Base-by-base conservation (phyloP, 2,797 vertebrate species). In the Cichlasoma orientale region DNA sequence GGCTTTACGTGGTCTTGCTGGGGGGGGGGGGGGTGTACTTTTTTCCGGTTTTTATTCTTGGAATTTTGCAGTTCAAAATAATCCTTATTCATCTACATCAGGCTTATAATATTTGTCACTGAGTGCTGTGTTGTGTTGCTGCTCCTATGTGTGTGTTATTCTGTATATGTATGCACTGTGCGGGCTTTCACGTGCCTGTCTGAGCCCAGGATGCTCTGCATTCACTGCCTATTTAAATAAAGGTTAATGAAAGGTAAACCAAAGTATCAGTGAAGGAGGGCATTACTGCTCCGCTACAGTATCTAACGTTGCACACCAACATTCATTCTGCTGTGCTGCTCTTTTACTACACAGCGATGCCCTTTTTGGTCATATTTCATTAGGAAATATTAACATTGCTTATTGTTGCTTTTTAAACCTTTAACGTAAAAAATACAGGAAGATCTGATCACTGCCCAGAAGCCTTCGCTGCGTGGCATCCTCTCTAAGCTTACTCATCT, bases 401-500 rank as follows among this genome's bases (percentile, higher is more conserved):
- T 31, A 8, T 31, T 31, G 2, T 31, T 31, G 31, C 31, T 31
- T 31, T 31, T 31, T 31, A 31, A 31, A 31, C 31, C 31, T 31
- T 31, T 31, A 31, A 31, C 31, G 2, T 31, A 6, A 6, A 31
- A 7, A 31, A 27, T 31, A 29, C 27, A 75, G 1, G 1, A 19
- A 14, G 55, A 78, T 79, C 47, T 56, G 25, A 57, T 12, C 13
- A 25, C 4, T 52, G 19, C 36, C 10, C 19, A 73, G 72, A 72
- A 69, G 47, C 33, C 50, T 54, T 76, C 25, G 33, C 58, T 79
- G 55, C 2, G 56, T 4, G 11, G 74, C 81, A 47, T 77, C 31
- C 5, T 66, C 38, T 78, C 18, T 3, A 7, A 75, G 71, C 79
- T 80, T 83, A 81, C 73, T 90, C 82, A 90, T 85, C 75, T 66